A percentile compares a stretch with the other conserved stretches of the same genome.
phyloP scores from a whole-genome alignment of 92 coral and sea anemone species.

The Nematostella vectensis region DNA sequence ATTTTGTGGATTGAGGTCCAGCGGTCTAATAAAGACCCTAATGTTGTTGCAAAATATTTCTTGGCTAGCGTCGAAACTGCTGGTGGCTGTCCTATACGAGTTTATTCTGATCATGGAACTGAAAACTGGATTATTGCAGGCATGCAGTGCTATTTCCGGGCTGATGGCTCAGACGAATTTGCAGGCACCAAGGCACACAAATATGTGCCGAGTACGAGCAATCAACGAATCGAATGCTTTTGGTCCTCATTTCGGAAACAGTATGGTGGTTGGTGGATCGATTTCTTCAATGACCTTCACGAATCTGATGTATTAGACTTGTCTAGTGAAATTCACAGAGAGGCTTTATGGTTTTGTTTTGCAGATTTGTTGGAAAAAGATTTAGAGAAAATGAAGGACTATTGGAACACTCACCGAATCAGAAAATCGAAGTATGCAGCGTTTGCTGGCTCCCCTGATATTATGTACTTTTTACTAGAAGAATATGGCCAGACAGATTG shows the following conservation, averaged over 20 bases:
- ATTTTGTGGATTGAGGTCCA: constrained; percentile 46
- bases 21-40: constrained; percentile 43
- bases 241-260: constrained; percentile 32
- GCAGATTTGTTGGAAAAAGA: constrained; percentile 45
- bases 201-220: constrained; percentile 35
- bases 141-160: constrained; percentile 39
- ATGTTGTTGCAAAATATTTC: constrained; percentile 29
- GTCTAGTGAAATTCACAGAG: constrained; percentile 43
- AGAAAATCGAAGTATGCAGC: constrained; percentile 55
- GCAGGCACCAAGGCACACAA: constrained; percentile 40
- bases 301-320: constrained; percentile 55
- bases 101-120: constrained; percentile 38
- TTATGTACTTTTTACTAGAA: constrained; percentile 52
- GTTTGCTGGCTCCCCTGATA: constrained; percentile 42
- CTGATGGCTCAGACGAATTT: constrained; percentile 32
- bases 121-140: constrained; percentile 42
- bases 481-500: constrained; percentile 38
- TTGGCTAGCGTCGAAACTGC: constrained; percentile 29
- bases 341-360: constrained; percentile 57
- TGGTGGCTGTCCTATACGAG: constrained; percentile 40
- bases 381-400: constrained; percentile 46
- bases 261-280: constrained; percentile 53
- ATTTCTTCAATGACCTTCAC: constrained; percentile 45
- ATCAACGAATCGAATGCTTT: constrained; percentile 37
- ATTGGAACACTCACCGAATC: constrained; percentile 56